phyloP scores from a whole-genome alignment of 2,888 invertebrate genomes.

The Petrolisthes manimaculis region DNA sequence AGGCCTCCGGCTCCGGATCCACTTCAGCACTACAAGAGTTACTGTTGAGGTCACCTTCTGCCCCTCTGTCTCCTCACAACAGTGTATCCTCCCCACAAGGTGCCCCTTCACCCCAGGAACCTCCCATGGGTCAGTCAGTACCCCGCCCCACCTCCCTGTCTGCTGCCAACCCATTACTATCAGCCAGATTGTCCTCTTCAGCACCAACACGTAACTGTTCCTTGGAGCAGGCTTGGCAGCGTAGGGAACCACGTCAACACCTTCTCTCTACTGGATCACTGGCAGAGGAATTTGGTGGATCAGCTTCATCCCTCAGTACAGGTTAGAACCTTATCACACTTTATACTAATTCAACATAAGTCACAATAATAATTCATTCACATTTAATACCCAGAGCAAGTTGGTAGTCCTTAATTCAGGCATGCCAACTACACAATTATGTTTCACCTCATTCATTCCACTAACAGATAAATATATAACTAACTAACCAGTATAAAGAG shows the following conservation, averaged over 20 bases:
- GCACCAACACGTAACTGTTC: constrained; percentile 80
- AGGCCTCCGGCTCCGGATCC: constrained; percentile 30
- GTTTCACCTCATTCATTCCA: too few relatives aligned
- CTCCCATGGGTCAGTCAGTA: constrained; percentile 59
- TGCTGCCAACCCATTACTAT: constrained; percentile 69
- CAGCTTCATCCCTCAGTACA: constrained; percentile 67
- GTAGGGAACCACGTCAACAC: constrained; percentile 80
- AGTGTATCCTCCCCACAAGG: constrained; percentile 48
- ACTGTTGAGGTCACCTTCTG: constrained; percentile 44
- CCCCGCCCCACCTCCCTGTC: constrained; percentile 60
- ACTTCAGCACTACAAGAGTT: constrained; percentile 57
- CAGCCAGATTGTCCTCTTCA: constrained; percentile 83
- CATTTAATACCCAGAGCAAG: too few relatives aligned
- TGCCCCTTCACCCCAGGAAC: constrained; percentile 48
- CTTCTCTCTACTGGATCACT: constrained; percentile 61
- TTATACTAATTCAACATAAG: background rate
- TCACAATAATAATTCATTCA: too few relatives aligned
- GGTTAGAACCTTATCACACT: constrained; percentile 16
- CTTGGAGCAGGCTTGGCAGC: constrained; percentile 84
- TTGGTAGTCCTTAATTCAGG: too few relatives aligned
- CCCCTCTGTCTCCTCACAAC: constrained; percentile 57
- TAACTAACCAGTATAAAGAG: too few relatives aligned
- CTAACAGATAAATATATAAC: too few relatives aligned
- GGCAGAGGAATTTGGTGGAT: constrained; percentile 66
- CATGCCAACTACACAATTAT: too few relatives aligned